Conservation (phyloP, 2,888 invertebrate species). For the Copidosoma aretas region DNA sequence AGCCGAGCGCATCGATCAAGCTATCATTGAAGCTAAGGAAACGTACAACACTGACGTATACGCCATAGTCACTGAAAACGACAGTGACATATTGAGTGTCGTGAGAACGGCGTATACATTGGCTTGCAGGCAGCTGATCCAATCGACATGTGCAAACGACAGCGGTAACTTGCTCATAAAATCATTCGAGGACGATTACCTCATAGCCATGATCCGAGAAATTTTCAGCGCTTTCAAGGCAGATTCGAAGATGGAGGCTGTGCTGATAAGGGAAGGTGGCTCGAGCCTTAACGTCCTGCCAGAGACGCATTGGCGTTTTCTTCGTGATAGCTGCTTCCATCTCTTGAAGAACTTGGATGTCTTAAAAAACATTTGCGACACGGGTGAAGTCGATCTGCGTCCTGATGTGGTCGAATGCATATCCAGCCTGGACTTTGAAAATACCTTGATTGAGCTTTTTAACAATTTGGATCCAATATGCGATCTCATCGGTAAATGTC, state of each 20-base stretch:
- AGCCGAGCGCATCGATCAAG: neutral
- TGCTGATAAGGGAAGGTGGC: neutral
- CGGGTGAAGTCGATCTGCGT: neutral
- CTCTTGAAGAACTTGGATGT: neutral
- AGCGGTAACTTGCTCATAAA: constrained; percentile 2
- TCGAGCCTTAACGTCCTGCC: neutral
- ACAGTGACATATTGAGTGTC: neutral
- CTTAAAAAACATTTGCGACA: neutral
- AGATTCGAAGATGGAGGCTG: neutral
- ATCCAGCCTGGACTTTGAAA: neutral
- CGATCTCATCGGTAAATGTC: neutral
- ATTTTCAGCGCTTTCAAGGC: neutral
- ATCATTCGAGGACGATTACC: neutral
- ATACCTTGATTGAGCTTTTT: neutral
- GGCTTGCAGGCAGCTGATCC: neutral
- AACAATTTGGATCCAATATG: neutral
- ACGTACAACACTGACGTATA: neutral
- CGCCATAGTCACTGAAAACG: constrained; percentile 2
- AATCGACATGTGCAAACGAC: constrained; percentile 1
- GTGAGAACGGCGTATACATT: neutral
- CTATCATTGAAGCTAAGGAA: neutral
- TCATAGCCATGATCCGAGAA: neutral
- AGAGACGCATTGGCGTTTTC: neutral
- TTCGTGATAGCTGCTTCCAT: neutral
- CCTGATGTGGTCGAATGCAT: neutral